phyloP scores from a whole-genome alignment of 2,888 invertebrate species.

The Dasypogon diadema region DNA sequence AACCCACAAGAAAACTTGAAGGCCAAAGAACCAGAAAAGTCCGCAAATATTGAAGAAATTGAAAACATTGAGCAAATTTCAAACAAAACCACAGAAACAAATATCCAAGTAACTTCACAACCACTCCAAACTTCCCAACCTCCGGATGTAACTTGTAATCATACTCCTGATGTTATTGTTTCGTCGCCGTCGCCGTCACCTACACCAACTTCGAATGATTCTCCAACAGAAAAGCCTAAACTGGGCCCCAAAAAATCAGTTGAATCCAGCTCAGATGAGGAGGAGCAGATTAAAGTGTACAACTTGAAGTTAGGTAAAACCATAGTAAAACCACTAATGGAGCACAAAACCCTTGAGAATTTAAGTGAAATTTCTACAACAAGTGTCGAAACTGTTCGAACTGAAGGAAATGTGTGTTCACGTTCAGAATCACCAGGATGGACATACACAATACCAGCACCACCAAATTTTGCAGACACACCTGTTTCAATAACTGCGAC shows the following conservation, averaged over 20 bases:
- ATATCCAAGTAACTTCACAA: background rate
- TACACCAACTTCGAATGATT: constrained; percentile 27
- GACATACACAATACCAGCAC: constrained; percentile 63
- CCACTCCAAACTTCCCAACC: background rate
- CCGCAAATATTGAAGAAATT: background rate
- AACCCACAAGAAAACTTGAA: constrained; percentile 11
- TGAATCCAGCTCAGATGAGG: constrained; percentile 68
- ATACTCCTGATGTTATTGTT: background rate
- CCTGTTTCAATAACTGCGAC: background rate
- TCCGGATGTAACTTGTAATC: constrained; percentile 34
- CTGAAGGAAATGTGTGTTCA: background rate
- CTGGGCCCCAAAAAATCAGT: constrained; percentile 59
- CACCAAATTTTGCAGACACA: constrained; percentile 65
- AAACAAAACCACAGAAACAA: constrained; percentile 22
- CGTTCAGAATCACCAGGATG: constrained; percentile 57
- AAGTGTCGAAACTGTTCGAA: background rate
- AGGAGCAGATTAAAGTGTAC: constrained; percentile 66
- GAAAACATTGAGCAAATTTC: background rate
- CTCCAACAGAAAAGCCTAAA: constrained; percentile 53
- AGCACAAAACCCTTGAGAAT: constrained; percentile 58
- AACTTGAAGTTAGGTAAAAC: constrained; percentile 67
- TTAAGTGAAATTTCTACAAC: constrained; percentile 51
- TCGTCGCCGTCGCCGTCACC: no score
- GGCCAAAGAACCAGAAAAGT: constrained; percentile 31
- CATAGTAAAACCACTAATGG: constrained; percentile 57